Evolutionary conservation across 2,113 vertebrate genomes (phyloP), one percentile per base, ranked within the genome.

Genomic region (Hyaena hyaena): DNA sequence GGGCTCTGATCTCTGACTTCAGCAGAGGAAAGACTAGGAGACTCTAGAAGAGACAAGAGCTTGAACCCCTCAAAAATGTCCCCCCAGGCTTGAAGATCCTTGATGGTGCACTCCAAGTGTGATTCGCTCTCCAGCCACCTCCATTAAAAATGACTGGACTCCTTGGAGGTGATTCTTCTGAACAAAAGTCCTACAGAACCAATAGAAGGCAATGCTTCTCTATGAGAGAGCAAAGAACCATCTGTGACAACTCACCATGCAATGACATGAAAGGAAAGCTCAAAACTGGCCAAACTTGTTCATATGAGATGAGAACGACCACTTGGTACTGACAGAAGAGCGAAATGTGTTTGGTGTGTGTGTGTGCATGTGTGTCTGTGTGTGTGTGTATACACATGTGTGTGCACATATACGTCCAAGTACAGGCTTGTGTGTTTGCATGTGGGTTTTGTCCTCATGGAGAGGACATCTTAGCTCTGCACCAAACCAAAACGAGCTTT

Each of bases 41-140:
- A 63, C 17, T 35, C 10, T 43, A 14, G 17, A 76, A 76, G 7
- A 43, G 43, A 12, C 11, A 31, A 86, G 23, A 26, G 48, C 33
- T 11, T 2, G 1, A 10, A 0, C 11, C 7, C 6, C 55, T 50
- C 16, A 0, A 61, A n/a, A 4, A 4, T 84, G 2, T 10, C 66
- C 45, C 12, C 50, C 39, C 3, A 39, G 4, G 31, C 8, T 58
- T 45, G 31, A 71, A 73, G 80, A 33, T 21, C 33, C n/a, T 63
- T 48, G 26, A 79, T 24, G 0, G 4, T 39, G 11, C 7, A 10
- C 21, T 14, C 10, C 17, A 68, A 55, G 19, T 14, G 24, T 23
- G 4, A 50, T 2, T 53, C 11, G 4, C 17, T 23, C 14, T 50
- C 58, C 31, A 48, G 55, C 58, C 23, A 55, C 7, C 76, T 0